Conservation (phyloP, 2,113 vertebrate species). For the Chaetorhynchus papuensis region DNA sequence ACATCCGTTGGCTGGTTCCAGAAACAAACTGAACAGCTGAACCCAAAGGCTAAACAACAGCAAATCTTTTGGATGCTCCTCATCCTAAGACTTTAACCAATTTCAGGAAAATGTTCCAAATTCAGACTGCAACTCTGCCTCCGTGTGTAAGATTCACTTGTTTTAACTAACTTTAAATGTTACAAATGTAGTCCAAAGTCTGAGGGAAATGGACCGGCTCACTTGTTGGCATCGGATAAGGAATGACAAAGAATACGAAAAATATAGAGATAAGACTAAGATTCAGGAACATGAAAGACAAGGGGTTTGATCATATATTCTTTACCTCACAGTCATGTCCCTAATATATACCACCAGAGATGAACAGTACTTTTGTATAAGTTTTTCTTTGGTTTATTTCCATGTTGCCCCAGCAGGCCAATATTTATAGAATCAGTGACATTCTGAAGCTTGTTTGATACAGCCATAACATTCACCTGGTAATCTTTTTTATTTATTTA, state of each 20-base stretch:
- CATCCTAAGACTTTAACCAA: background rate
- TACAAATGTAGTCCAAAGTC: background rate
- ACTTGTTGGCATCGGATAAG: background rate
- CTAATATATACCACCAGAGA: background rate
- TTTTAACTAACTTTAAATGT: background rate
- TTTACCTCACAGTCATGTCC: background rate
- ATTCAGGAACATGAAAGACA: background rate
- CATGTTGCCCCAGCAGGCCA: background rate
- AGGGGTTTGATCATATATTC: background rate
- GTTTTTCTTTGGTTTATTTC: background rate
- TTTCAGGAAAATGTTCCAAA: background rate
- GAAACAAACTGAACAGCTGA: slow-evolving; percentile 11
- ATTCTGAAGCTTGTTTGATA: background rate
- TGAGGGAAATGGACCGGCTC: background rate
- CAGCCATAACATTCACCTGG: background rate
- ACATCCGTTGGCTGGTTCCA: background rate
- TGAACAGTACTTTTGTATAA: background rate
- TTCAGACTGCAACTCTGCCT: background rate
- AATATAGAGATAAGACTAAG: background rate
- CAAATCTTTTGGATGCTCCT: background rate
- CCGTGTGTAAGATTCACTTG: background rate
- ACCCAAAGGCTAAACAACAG: background rate
- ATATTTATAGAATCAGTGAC: background rate
- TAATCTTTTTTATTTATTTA: background rate
- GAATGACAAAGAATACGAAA: background rate